A percentile compares a stretch with the other conserved stretches of the same genome.
These are phyloP conservation scores for Sipha maydis DNA, from an alignment of 2,888 invertebrate species.

Conservation along the genomic window DNA sequence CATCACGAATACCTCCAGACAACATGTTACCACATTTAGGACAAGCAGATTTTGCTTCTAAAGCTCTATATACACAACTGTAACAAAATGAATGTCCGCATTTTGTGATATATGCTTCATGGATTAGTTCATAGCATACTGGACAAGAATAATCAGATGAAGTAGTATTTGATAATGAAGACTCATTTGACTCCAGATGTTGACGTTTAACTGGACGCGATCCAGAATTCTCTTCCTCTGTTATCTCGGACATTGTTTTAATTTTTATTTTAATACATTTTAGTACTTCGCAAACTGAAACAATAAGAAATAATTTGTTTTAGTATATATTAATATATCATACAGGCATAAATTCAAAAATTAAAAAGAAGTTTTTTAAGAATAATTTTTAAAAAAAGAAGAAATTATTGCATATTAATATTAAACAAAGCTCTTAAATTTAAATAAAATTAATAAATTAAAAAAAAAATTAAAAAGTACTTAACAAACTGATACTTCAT, in stretches of 20 bases:
- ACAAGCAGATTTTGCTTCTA: conserved; percentile 77
- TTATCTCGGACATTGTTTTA: conserved; percentile 43
- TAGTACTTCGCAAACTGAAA: conserved; percentile 57
- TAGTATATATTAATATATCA: conserved; percentile 44
- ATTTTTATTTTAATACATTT: conserved; percentile 58
- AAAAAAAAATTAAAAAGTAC: not conserved
- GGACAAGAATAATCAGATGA: conserved; percentile 75
- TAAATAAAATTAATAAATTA: not conserved
- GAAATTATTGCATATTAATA: not conserved
- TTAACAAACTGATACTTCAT: no score
- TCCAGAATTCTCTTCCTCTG: conserved; percentile 63
- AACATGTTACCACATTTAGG: conserved; percentile 84
- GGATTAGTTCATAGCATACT: conserved; percentile 88
- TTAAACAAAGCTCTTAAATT: not conserved
- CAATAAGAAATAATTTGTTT: conserved; percentile 59
- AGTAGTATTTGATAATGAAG: conserved; percentile 69
- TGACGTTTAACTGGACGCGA: conserved; percentile 70
- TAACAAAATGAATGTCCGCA: conserved; percentile 94
- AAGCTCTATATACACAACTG: conserved; percentile 78
- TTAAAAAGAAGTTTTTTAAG: not conserved
- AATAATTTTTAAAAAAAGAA: conserved; percentile 15
- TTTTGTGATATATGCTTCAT: conserved; percentile 89
- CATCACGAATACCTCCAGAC: conserved; percentile 75
- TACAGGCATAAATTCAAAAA: conserved; percentile 17
- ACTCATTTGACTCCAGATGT: conserved; percentile 66